These are phyloP conservation scores for Chirona hameri DNA, from an alignment of 2,888 invertebrate species.

Conservation along the genomic window DNA sequence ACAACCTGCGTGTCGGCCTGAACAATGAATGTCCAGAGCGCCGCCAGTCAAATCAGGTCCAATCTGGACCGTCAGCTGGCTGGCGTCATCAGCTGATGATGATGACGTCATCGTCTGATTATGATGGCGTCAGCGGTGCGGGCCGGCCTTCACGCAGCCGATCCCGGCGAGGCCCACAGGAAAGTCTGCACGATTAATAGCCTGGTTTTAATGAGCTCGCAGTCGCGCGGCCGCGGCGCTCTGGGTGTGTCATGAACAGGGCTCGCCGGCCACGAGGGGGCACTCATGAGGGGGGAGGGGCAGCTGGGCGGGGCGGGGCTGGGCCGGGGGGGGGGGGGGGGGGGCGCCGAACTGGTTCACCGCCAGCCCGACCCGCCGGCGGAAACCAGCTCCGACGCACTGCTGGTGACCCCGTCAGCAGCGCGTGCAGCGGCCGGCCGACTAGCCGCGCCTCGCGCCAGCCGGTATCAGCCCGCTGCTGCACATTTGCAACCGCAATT, in stretches of 20 bases:
- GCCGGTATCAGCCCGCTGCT: not conserved
- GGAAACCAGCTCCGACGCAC: not conserved
- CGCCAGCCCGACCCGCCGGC: not conserved
- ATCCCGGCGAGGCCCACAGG: not conserved
- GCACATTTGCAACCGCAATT: constrained; percentile 22
- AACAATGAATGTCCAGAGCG: too few species aligned
- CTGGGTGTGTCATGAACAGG: not conserved
- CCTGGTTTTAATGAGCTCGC: not conserved
- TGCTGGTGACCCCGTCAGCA: not conserved
- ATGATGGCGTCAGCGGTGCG: not conserved
- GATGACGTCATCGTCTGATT: too few species aligned
- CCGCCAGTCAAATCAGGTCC: too few species aligned
- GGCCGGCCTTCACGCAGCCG: not conserved
- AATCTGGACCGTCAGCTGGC: too few species aligned
- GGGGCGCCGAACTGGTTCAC: not conserved
- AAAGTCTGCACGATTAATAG: not conserved
- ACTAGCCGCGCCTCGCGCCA: not conserved
- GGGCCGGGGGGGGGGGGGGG: not conserved
- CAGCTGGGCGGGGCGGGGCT: not conserved
- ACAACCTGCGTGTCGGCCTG: too few species aligned
- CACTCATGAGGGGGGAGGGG: not conserved
- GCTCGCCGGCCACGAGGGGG: too few species aligned
- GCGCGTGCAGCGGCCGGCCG: not conserved
- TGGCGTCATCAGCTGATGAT: not conserved
- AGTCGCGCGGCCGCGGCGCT: not conserved